These are phyloP conservation scores for Formicarius rufipectus DNA, from an alignment of 2,113 vertebrate genomes.

Conservation along the genomic window DNA sequence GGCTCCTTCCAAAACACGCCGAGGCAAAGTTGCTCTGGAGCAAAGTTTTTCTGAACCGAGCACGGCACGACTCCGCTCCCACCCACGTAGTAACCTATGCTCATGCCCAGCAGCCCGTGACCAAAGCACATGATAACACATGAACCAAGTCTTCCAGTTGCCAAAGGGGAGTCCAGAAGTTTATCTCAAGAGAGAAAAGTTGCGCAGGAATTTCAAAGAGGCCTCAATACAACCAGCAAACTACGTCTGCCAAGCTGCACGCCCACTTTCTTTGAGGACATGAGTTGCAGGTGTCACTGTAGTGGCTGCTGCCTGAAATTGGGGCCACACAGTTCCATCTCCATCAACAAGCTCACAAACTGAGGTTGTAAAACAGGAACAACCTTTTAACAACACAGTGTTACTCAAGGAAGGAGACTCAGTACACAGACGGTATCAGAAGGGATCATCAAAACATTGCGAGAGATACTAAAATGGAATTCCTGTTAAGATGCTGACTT, in stretches of 20 bases:
- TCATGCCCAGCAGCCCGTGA: not conserved
- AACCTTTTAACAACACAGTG: not conserved
- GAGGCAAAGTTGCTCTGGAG: not conserved
- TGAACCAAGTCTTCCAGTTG: accelerated
- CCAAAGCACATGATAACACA: not conserved
- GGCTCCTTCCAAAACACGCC: conserved; percentile 44
- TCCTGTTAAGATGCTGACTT: conserved; percentile 19
- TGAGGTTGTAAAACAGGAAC: conserved; percentile 23
- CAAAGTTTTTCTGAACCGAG: not conserved
- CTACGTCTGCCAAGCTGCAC: not conserved
- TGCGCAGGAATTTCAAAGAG: not conserved
- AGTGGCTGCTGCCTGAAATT: accelerated
- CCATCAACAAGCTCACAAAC: not conserved
- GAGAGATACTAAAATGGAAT: conserved; percentile 37
- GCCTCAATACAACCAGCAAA: not conserved
- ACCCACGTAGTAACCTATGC: not conserved
- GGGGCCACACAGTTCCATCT: accelerated
- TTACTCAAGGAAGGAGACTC: not conserved
- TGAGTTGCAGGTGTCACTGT: not conserved
- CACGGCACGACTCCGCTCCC: not conserved
- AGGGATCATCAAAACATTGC: conserved; percentile 52
- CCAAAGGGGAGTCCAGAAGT: not conserved
- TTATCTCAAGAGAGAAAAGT: not conserved
- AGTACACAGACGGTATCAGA: conserved; percentile 9
- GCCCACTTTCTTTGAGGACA: accelerated